phyloP scores from a whole-genome alignment of 2,888 invertebrate species.

The Cephus runcator region DNA sequence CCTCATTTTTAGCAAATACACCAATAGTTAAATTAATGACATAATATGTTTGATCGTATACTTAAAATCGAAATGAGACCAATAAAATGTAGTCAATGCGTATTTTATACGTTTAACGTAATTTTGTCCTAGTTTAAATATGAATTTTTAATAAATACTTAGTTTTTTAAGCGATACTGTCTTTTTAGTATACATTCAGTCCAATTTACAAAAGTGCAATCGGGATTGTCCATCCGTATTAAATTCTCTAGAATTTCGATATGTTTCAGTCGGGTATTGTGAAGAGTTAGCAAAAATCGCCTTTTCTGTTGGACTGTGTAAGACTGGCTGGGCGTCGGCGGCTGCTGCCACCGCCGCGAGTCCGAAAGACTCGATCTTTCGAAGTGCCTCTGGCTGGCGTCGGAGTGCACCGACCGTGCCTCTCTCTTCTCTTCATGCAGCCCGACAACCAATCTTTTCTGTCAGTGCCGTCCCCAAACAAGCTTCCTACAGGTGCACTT shows the following conservation, averaged over 20 bases:
- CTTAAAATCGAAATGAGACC: too few relatives aligned
- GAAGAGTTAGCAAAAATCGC: background rate
- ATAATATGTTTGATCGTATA: background rate
- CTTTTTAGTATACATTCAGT: background rate
- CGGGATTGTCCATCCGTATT: background rate
- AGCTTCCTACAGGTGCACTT: slow-evolving; percentile 42
- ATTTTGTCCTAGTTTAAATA: background rate
- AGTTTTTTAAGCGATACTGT: background rate
- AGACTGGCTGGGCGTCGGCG: slow-evolving; percentile 61
- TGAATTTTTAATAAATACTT: background rate
- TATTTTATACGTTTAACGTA: too few relatives aligned
- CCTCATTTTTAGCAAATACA: too few relatives aligned
- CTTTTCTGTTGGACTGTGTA: slow-evolving; percentile 34
- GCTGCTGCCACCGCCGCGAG: slow-evolving; percentile 39
- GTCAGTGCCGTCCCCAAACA: slow-evolving; percentile 48
- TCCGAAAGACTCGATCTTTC: slow-evolving; percentile 47
- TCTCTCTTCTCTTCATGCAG: slow-evolving; percentile 38
- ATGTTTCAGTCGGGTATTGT: background rate
- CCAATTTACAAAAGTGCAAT: too few relatives aligned
- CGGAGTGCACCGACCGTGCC: slow-evolving; percentile 44
- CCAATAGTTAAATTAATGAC: too few relatives aligned
- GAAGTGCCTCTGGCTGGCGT: slow-evolving; percentile 58
- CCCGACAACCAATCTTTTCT: slow-evolving; percentile 33
- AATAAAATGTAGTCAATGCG: too few relatives aligned
- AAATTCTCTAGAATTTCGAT: background rate